A percentile compares a stretch with the other conserved stretches of the same genome.
These are phyloP conservation scores for Aplocera efformata DNA, from an alignment of 2,888 invertebrate species.

Conservation along the genomic window DNA sequence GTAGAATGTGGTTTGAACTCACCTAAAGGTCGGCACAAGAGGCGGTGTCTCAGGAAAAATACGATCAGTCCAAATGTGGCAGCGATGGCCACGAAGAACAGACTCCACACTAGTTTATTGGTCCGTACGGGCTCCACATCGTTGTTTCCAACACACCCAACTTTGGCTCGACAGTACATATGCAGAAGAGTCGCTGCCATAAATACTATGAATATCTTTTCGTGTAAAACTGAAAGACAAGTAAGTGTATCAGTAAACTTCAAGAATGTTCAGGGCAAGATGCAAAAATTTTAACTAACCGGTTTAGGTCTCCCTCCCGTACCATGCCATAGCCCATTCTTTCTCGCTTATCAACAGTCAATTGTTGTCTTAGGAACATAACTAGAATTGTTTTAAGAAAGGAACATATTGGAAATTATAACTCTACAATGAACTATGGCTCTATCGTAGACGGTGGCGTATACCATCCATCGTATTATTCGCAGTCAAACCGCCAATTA, in stretches of 20 bases:
- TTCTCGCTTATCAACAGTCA: too few relatives aligned
- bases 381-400: too few relatives aligned
- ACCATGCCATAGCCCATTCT: too few relatives aligned
- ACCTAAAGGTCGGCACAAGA: constrained; percentile 95
- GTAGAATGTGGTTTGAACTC: constrained; percentile 55
- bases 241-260: neutral
- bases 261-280: too few relatives aligned
- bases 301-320: too few relatives aligned
- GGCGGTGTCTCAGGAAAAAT: constrained; percentile 94
- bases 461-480: too few relatives aligned
- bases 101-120: constrained; percentile 84
- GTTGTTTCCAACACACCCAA: constrained; percentile 64
- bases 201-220: constrained; percentile 94
- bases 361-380: too few relatives aligned
- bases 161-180: constrained; percentile 83
- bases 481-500: too few relatives aligned
- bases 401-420: too few relatives aligned
- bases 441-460: too few relatives aligned
- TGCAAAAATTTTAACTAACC: too few relatives aligned
- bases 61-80: constrained; percentile 91
- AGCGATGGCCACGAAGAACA: constrained; percentile 87
- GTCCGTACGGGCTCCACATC: constrained; percentile 77
- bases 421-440: too few relatives aligned
- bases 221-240: constrained; percentile 86
- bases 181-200: constrained; percentile 91